Conservation (phyloP, 2,113 vertebrate genomes). For the Polypterus senegalus region DNA sequence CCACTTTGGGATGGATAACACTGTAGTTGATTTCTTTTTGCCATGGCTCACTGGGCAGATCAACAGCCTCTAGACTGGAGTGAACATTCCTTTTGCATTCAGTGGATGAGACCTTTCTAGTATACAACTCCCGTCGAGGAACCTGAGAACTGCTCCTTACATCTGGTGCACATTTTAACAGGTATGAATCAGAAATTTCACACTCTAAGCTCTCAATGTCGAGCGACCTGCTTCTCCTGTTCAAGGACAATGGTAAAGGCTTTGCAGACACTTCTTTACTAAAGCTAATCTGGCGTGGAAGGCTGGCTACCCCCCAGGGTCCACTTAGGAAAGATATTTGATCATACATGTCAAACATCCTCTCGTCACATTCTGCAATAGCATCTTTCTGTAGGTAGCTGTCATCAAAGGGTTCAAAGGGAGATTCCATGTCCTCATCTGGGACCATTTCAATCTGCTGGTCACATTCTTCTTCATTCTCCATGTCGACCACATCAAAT, state of each 20-base stretch:
- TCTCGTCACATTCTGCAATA: slow-evolving; percentile 68
- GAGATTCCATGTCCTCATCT: slow-evolving; percentile 65
- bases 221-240: slow-evolving; percentile 78
- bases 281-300: slow-evolving; percentile 72
- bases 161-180: slow-evolving; percentile 13
- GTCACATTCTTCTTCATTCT: slow-evolving; percentile 85
- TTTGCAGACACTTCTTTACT: slow-evolving; percentile 52
- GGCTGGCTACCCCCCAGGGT: slow-evolving; percentile 77
- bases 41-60: slow-evolving; percentile 32
- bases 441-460: slow-evolving; percentile 69
- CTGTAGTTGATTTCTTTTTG: slow-evolving; percentile 32
- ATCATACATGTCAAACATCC: slow-evolving; percentile 58
- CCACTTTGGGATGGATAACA: slow-evolving; percentile 22
- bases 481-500: slow-evolving; percentile 87
- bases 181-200: slow-evolving; percentile 46
- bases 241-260: slow-evolving; percentile 59
- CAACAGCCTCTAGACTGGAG: slow-evolving; percentile 19
- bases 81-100: slow-evolving; percentile 36
- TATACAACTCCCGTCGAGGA: slow-evolving; percentile 21
- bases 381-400: slow-evolving; percentile 73
- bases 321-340: slow-evolving; percentile 52
- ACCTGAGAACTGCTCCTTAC: slow-evolving; percentile 23
- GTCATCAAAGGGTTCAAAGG: slow-evolving; percentile 76
- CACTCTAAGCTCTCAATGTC: slow-evolving; percentile 76
- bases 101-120: slow-evolving; percentile 29